phyloP scores from a whole-genome alignment of 2,888 invertebrate species.

The Cactoblastis cactorum region DNA sequence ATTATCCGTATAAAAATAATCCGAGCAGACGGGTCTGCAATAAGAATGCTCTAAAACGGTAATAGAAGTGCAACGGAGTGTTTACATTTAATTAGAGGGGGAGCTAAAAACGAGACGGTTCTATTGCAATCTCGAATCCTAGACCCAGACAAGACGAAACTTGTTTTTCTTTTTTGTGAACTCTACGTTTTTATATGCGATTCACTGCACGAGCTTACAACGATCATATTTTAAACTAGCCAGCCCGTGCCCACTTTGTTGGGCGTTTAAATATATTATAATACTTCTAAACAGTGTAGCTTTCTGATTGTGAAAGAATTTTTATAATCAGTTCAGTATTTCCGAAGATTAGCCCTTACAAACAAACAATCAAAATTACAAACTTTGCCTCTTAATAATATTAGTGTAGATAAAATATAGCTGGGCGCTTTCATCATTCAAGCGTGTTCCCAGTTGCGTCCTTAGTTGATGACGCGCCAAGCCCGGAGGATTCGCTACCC shows the following conservation, averaged over 20 bases:
- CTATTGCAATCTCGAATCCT: not conserved
- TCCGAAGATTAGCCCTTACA: no score
- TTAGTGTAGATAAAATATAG: no score
- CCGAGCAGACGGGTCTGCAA: not conserved
- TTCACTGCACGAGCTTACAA: not conserved
- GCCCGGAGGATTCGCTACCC: no score
- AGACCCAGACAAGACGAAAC: not conserved
- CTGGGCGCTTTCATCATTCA: no score
- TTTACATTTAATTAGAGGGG: slow-evolving; percentile 8
- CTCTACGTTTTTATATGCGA: not conserved
- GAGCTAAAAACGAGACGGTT: not conserved
- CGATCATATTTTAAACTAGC: no score
- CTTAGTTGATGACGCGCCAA: no score
- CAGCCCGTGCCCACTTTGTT: not conserved
- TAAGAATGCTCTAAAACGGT: not conserved
- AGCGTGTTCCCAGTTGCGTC: no score
- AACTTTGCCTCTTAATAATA: no score
- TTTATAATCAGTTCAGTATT: no score
- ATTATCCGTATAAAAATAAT: not conserved
- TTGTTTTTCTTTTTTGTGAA: not conserved
- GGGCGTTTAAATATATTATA: not conserved
- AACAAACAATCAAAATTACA: no score
- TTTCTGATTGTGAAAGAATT: no score
- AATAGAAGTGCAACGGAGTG: slow-evolving; percentile 9
- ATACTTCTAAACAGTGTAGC: no score